phyloP scores from a whole-genome alignment of 1,140 invertebrate species.

The Cydia fagiglandana region DNA sequence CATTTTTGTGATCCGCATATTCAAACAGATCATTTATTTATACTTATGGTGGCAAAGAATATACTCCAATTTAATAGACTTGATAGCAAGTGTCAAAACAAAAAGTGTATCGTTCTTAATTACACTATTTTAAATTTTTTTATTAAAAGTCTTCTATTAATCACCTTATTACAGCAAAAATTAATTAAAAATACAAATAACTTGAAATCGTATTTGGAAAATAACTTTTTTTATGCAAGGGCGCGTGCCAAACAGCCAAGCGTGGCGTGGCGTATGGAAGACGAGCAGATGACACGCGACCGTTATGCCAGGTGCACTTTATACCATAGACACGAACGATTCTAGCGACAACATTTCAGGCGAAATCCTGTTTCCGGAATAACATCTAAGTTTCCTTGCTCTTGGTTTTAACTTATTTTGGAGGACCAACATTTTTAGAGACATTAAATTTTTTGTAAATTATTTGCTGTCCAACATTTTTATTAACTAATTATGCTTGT shows the following conservation, averaged over 20 bases:
- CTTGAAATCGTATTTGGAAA: conserved; percentile 31
- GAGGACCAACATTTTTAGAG: too few species aligned
- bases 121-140: background rate
- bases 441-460: too few species aligned
- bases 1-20: too few species aligned
- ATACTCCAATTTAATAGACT: background rate
- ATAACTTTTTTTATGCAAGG: conserved; percentile 39
- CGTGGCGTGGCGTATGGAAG: conserved; percentile 68
- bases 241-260: conserved; percentile 68
- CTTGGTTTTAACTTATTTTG: background rate
- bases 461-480: too few species aligned
- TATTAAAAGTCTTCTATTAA: background rate
- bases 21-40: too few species aligned
- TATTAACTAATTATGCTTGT: too few species aligned
- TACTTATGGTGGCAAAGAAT: too few species aligned
- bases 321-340: conserved; percentile 14
- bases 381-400: background rate
- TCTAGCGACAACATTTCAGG: background rate
- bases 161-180: background rate
- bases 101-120: background rate
- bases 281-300: conserved; percentile 76
- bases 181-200: background rate
- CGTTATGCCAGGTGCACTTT: conserved; percentile 72
- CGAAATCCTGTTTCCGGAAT: background rate
- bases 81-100: background rate